Evolutionary conservation across 2,797 vertebrate genomes (phyloP), one percentile per base, ranked within the genome.

Genomic region (Otolemur crassicaudatus): DNA sequence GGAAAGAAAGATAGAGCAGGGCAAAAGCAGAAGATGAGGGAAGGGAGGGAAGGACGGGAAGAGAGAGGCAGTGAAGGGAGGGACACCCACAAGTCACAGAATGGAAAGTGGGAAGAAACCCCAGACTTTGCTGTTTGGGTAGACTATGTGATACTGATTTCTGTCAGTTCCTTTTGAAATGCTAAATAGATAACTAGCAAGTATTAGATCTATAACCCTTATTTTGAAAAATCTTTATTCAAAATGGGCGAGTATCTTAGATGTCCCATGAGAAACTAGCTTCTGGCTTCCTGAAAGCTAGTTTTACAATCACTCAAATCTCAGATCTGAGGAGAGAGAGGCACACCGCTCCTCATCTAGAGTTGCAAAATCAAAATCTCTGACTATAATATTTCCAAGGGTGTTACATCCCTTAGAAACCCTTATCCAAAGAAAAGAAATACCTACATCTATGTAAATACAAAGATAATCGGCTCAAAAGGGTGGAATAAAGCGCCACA

Each of bases 311-410:
- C 80, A 73, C 80, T 94, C 58, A 94, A 63, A 72, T 37, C 31
- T 63, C 65, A 60, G n/a, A 95, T 49, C 46, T 56, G 25, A 61
- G 53, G 49, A 23, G 8, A 5, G 25, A 43, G 14, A 94, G 61
- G 19, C 53, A 79, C 13, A 22, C n/a, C 7, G 9, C 29, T 95
- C 10, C 49, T 31, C 53, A 58, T 73, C 37, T 46, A 56, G 37
- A 90, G 19, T 87, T 60, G 87, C 60, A 63, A 93, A 90, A 63
- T 34, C 29, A 87, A 93, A 97, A 69, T 61, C 73, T 49, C 43
- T 3, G 40, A 49, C 83, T 49, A 22, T 25, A 91, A 37, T 49
- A 60, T 81, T 84, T 85, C 12, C 31, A 92, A 76, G 46, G 4
- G 8, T 86, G 7, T 70, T 76, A 72, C n/a, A 60, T 79, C 22